Evolutionary conservation across 2,888 invertebrate genomes (phyloP).

Genomic region (Cantharis nigra): DNA sequence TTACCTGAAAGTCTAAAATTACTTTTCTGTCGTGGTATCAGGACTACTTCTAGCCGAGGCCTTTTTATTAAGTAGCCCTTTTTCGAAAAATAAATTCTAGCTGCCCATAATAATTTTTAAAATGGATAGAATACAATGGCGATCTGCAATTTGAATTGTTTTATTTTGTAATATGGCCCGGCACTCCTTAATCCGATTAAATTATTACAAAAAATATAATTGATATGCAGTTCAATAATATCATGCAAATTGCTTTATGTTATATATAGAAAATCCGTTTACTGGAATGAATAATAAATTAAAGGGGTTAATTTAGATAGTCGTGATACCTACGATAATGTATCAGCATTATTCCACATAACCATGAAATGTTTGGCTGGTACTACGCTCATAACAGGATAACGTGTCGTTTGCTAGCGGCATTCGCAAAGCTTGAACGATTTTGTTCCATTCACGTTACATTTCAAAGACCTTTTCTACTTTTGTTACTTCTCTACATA

Average conservation of each 20-base stretch:
- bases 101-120: too few relatives aligned
- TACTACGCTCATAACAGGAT: slow-evolving; percentile 12
- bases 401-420: slow-evolving; percentile 9
- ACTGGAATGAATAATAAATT: slow-evolving; percentile 43
- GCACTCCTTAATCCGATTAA: slow-evolving; percentile 26
- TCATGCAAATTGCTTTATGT: slow-evolving; percentile 41
- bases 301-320: slow-evolving; percentile 42
- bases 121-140: too few relatives aligned
- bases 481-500: background rate
- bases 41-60: background rate
- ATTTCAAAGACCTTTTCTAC: background rate
- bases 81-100: background rate
- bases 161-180: background rate
- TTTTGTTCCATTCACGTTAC: background rate
- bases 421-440: slow-evolving; percentile 1
- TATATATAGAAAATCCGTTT: slow-evolving; percentile 39
- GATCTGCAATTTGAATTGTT: background rate
- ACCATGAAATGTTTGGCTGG: slow-evolving; percentile 6
- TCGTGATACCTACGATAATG: slow-evolving; percentile 26
- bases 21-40: background rate
- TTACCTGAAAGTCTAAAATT: background rate
- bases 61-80: background rate
- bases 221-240: slow-evolving; percentile 36
- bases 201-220: slow-evolving; percentile 29
- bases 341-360: slow-evolving; percentile 27